Conservation (phyloP, 2,888 invertebrate genomes). For the Syritta pipiens region DNA sequence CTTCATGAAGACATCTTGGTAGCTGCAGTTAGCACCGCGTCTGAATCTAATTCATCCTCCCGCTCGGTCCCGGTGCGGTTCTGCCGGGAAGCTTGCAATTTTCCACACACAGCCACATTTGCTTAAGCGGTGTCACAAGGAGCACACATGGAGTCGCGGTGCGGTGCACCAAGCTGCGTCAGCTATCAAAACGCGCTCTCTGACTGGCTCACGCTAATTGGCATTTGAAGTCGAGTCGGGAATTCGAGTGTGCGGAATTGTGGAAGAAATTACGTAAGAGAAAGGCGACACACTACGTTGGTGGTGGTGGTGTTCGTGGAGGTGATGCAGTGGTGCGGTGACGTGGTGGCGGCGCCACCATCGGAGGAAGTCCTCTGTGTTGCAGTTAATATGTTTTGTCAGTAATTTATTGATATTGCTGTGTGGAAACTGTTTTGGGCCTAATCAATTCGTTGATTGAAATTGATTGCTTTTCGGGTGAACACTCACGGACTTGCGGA, state of each 20-base stretch:
- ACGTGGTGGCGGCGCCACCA: constrained; percentile 45
- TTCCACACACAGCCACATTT: constrained; percentile 25
- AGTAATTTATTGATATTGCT: constrained; percentile 61
- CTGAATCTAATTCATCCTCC: not conserved
- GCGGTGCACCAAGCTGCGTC: not conserved
- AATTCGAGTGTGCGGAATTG: constrained; percentile 55
- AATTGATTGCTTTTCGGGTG: constrained; percentile 58
- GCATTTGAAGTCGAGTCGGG: constrained; percentile 59
- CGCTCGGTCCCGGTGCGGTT: not conserved
- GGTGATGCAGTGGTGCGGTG: not conserved
- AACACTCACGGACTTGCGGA: constrained; percentile 8
- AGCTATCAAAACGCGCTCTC: constrained; percentile 50
- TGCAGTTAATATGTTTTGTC: constrained; percentile 55
- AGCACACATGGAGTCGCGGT: constrained; percentile 28
- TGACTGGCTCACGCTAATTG: constrained; percentile 59
- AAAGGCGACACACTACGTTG: constrained; percentile 48
- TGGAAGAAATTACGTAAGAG: constrained; percentile 55
- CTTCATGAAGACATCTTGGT: constrained; percentile 36
- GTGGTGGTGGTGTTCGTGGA: constrained; percentile 5
- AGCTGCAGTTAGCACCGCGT: constrained; percentile 10
- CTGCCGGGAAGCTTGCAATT: constrained; percentile 39
- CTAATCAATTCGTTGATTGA: constrained; percentile 60
- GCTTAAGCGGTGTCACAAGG: constrained; percentile 52
- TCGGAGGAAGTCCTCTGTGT: constrained; percentile 49
- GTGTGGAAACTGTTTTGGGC: constrained; percentile 46